Percentiles rank a stretch among this genome's conserved stretches.
Conservation (phyloP, 2,113 vertebrate genomes). For the Cichladusa arquata region DNA sequence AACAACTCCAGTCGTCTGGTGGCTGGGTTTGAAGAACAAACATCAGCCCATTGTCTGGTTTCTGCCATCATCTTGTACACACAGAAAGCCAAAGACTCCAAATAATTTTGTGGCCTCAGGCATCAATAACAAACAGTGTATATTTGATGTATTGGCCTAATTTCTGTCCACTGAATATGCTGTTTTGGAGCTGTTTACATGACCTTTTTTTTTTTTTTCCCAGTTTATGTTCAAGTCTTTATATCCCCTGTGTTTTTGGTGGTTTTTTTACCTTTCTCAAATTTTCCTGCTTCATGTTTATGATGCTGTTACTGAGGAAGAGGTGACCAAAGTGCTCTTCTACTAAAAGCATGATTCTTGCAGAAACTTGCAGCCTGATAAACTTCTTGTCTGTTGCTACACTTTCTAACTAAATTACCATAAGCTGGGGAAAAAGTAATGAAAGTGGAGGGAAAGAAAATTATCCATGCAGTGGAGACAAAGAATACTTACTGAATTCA, state of each 20-base stretch:
- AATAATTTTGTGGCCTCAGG: constrained; percentile 36
- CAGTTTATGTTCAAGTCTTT: neutral
- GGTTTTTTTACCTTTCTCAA: neutral
- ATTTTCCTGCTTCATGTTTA: neutral
- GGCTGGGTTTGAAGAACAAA: constrained; percentile 16
- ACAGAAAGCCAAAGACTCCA: constrained; percentile 47
- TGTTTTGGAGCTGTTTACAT: neutral
- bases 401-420: neutral
- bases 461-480: neutral
- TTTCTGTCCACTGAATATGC: neutral
- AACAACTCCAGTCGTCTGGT: neutral
- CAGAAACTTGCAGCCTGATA: neutral
- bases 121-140: constrained; percentile 29
- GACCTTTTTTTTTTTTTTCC: neutral
- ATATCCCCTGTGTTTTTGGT: neutral
- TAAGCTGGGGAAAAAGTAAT: neutral
- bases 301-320: neutral
- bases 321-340: neutral
- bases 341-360: neutral
- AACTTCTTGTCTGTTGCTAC: neutral
- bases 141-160: constrained; percentile 35
- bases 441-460: neutral
- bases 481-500: neutral
- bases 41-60: constrained; percentile 30
- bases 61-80: neutral